Evolutionary conservation across 2,888 invertebrate species (phyloP).

Genomic region (Eumacrocentrus americanus): DNA sequence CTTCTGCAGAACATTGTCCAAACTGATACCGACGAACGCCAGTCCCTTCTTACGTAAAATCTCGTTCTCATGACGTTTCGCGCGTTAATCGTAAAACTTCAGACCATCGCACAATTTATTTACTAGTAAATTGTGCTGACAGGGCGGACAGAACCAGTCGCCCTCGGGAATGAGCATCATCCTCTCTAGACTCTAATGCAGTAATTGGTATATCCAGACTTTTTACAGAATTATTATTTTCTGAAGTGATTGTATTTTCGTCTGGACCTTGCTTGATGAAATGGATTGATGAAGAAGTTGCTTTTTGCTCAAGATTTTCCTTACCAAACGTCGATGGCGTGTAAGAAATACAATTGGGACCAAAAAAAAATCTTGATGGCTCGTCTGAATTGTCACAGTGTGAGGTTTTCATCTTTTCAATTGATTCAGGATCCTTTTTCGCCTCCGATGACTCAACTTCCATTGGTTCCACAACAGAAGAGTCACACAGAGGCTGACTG

Average conservation of each 20-base stretch:
- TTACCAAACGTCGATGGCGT: slow-evolving; percentile 34
- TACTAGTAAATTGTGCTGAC: slow-evolving; percentile 83
- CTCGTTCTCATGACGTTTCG: slow-evolving; percentile 72
- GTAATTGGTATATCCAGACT: slow-evolving; percentile 4
- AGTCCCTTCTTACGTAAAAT: slow-evolving; percentile 72
- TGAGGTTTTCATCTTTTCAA: neutral
- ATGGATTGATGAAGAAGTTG: neutral
- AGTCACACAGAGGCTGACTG: slow-evolving; percentile 40
- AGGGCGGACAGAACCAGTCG: slow-evolving; percentile 97
- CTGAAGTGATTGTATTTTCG: slow-evolving; percentile 15
- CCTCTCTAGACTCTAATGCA: slow-evolving; percentile 2
- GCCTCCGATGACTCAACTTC: slow-evolving; percentile 7
- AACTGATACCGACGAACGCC: slow-evolving; percentile 76
- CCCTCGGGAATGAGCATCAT: slow-evolving; percentile 96
- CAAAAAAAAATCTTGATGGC: slow-evolving; percentile 58
- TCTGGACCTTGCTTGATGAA: neutral
- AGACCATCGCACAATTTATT: slow-evolving; percentile 76
- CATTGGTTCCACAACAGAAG: slow-evolving; percentile 37
- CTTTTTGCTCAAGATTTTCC: neutral
- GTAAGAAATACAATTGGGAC: slow-evolving; percentile 58
- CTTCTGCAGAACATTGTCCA: slow-evolving; percentile 72
- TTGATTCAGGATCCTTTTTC: slow-evolving; percentile 9
- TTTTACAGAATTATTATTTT: slow-evolving; percentile 44
- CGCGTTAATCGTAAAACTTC: slow-evolving; percentile 75
- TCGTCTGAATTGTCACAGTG: slow-evolving; percentile 23